Evolutionary conservation across 2,888 invertebrate genomes (phyloP), one percentile per base, ranked within the genome.

Genomic region (Tethea ocularis): DNA sequence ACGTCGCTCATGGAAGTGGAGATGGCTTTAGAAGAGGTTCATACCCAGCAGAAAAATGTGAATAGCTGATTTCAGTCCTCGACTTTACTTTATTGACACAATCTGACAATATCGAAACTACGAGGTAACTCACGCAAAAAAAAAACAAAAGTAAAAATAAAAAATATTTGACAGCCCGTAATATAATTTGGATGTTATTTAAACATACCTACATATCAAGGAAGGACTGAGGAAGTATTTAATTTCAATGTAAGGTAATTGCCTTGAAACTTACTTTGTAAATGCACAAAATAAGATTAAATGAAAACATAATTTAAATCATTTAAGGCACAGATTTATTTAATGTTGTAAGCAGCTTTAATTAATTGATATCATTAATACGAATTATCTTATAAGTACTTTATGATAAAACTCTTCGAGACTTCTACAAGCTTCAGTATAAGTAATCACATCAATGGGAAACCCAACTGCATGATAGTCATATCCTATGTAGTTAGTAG

Each of bases 171-270:
- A 1, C 36, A 15, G 5, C 36, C 4, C n/a, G 38, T 51, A 22
- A n/a, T n/a, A n/a, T n/a, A n/a, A n/a, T n/a, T n/a, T n/a, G n/a
- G 53, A 57, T n/a, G 38, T n/a, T 36, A 33, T 24, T 22, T 29
- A 24, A 51, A 20, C n/a, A 38, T 38, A 38, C 38, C 2, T 38
- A 38, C 5, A 10, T 36, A 51, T 46, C 60, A 57, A 60, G 57
- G 61, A 57, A 60, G 57, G 61, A 41, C 20, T 41, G n/a, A 56
- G 61, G 61, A 61, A 61, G 55, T 41, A 38, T 46, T 61, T 56
- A 56, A 33, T n/a, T 20, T 10, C 46, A 46, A 46, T 20, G 17
- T 46, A 46, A 10, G 8, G 17, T 7, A 20, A 46, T 20, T 46
- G 7, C 46, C 20, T 46, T 6, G 20, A 46, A 53, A 33, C 41